A percentile compares a stretch with the other conserved stretches of the same genome.
These are phyloP conservation scores for Brienomyrus longianalis DNA, from an alignment of 2,113 vertebrate genomes.

Conservation along the genomic window DNA sequence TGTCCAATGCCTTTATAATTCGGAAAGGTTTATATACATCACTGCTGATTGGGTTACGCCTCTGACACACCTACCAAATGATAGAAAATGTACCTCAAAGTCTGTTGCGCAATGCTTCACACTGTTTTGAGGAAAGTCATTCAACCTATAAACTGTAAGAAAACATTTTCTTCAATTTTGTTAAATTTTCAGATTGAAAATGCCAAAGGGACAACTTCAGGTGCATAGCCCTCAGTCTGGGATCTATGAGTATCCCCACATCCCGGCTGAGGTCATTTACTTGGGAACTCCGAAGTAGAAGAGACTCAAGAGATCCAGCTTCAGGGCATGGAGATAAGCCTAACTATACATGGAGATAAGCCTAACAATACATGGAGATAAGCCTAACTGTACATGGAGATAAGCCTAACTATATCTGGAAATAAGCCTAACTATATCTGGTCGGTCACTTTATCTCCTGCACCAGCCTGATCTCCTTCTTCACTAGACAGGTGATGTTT, in stretches of 20 bases:
- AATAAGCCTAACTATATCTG: neutral
- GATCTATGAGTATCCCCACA: neutral
- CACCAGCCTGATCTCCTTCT: neutral
- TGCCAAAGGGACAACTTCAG: neutral
- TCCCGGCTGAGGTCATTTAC: neutral
- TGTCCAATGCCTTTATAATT: neutral
- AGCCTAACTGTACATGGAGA: too few species aligned
- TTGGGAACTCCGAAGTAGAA: neutral
- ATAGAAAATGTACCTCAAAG: neutral
- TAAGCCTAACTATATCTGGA: neutral
- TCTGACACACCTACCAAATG: neutral
- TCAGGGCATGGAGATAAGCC: neutral
- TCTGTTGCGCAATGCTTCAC: neutral
- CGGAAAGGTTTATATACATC: neutral
- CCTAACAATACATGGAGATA: neutral
- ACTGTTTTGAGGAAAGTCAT: neutral
- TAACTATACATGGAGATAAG: too few species aligned
- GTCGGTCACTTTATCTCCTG: neutral
- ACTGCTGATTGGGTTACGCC: neutral
- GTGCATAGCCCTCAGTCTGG: neutral
- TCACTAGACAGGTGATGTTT: neutral
- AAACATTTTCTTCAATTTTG: neutral
- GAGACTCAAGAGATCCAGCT: neutral
- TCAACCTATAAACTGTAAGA: neutral
- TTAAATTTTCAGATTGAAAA: neutral